Base-by-base conservation (phyloP, 64 coral and sea anemone species). In the Stylophora pistillata region DNA sequence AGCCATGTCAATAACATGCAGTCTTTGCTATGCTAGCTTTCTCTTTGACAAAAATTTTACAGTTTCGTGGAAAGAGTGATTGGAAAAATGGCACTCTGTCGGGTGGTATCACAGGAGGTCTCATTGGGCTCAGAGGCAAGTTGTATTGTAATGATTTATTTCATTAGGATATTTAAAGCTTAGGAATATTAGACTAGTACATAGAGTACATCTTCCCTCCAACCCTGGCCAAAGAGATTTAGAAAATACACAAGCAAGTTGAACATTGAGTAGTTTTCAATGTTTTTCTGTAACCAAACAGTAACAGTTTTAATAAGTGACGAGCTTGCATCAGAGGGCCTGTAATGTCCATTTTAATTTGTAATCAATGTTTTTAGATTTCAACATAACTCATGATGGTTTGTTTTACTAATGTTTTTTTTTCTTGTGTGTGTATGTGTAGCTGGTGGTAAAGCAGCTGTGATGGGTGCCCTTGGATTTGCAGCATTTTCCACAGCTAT, bases 71-170 rank as follows among this genome's bases (percentile, higher is more conserved):
- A 66, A 95, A 95, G 55, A 95, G 89, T 92, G 97, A 99, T 53
- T 99, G 97, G 97, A 99, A 99, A 63, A 99, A 99, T 99, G 97
- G 97, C 15, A 99, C 90, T 37, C 71, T 99, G 15, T 95, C 97
- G 63, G 97, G 97, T 79, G 94, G 87, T 23, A 99, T 99, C 17
- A 95, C 93, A 63, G 97, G 97, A 1, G 93, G 97, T 75, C 32
- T 95, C 11, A 82, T 99, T 85, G 97, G 97, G 7, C 90, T 99
- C 20, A 86, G 97, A 95, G 97, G 96, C 87, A 86, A 79, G 32
- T 76, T 47, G 20, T 33, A 76, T 23, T 23, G 3, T 21, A 10
- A 21, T 56, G 20, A 31, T 41, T 30, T 74, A 9, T 28, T 66
- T 34, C 31, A 25, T 56, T 30, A 32, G 16, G 60, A 29, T 56